Evolutionary conservation across 2,113 vertebrate genomes (phyloP).

Genomic region (Chaetodon trifascialis): DNA sequence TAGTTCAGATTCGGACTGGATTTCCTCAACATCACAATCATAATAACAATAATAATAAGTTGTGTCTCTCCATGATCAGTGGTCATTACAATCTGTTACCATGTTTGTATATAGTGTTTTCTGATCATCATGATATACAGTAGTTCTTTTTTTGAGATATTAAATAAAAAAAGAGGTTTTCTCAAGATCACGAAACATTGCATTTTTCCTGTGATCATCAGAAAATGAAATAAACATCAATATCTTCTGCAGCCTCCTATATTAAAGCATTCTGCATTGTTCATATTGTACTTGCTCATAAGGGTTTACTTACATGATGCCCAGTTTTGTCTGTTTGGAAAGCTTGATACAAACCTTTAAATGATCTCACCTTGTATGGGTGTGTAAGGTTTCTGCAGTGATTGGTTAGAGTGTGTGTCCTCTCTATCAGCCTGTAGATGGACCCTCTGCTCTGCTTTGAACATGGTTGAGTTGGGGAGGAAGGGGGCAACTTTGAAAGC

Average conservation of each 20-base stretch:
- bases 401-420: not conserved
- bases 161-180: not conserved
- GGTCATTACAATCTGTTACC: not conserved
- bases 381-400: no score
- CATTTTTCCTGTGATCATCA: not conserved
- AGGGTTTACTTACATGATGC: not conserved
- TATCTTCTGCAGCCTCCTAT: not conserved
- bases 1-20: no score
- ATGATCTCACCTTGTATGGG: not conserved
- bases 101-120: no score
- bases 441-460: not conserved
- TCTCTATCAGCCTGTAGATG: not conserved
- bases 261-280: not conserved
- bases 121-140: no score
- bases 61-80: not conserved
- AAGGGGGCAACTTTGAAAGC: not conserved
- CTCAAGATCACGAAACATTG: not conserved
- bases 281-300: not conserved
- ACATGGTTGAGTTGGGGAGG: not conserved
- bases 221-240: not conserved
- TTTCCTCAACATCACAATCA: no score
- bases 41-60: no score
- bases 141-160: no score
- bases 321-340: not conserved
- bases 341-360: not conserved